Evolutionary conservation across 2,888 invertebrate species (phyloP).

Genomic region (Euspilapteryx auroguttella): DNA sequence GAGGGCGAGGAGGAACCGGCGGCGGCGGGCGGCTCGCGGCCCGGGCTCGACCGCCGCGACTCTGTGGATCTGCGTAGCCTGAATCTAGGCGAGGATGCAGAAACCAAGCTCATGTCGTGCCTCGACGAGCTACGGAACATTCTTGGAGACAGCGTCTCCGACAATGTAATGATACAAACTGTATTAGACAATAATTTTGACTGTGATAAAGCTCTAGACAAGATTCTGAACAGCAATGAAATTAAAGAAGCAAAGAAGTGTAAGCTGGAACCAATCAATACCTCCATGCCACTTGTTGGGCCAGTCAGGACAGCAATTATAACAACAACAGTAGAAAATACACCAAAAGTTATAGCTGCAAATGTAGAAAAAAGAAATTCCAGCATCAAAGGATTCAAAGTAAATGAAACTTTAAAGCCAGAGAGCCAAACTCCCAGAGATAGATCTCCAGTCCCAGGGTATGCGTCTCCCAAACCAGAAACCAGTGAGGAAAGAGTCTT

Average conservation of each 20-base stretch:
- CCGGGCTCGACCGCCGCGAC: slow-evolving; percentile 29
- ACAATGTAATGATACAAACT: slow-evolving; percentile 71
- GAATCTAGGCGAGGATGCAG: slow-evolving; percentile 66
- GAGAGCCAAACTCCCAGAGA: slow-evolving; percentile 62
- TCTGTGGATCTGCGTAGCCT: slow-evolving; percentile 50
- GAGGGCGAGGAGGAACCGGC: slow-evolving; percentile 60
- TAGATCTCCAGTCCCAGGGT: slow-evolving; percentile 70
- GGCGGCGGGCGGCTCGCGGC: slow-evolving; percentile 15
- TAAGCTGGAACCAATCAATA: slow-evolving; percentile 16
- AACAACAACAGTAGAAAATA: slow-evolving; percentile 13
- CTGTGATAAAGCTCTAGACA: slow-evolving; percentile 72
- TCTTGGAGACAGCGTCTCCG: slow-evolving; percentile 75
- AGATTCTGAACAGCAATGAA: slow-evolving; percentile 62
- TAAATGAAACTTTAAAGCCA: slow-evolving; percentile 22
- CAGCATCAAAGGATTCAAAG: slow-evolving; percentile 63
- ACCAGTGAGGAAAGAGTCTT: slow-evolving; percentile 37
- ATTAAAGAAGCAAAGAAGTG: slow-evolving; percentile 15
- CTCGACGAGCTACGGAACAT: slow-evolving; percentile 80
- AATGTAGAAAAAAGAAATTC: slow-evolving; percentile 39
- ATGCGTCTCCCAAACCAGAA: slow-evolving; percentile 41
- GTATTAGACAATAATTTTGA: slow-evolving; percentile 75
- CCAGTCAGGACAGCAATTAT: slow-evolving; percentile 24
- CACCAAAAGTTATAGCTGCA: slow-evolving; percentile 37
- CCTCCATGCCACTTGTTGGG: slow-evolving; percentile 20
- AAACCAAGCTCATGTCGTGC: slow-evolving; percentile 78